These are phyloP conservation scores for Rhagonycha lutea DNA, from an alignment of 2,888 invertebrate genomes.

Conservation along the genomic window DNA sequence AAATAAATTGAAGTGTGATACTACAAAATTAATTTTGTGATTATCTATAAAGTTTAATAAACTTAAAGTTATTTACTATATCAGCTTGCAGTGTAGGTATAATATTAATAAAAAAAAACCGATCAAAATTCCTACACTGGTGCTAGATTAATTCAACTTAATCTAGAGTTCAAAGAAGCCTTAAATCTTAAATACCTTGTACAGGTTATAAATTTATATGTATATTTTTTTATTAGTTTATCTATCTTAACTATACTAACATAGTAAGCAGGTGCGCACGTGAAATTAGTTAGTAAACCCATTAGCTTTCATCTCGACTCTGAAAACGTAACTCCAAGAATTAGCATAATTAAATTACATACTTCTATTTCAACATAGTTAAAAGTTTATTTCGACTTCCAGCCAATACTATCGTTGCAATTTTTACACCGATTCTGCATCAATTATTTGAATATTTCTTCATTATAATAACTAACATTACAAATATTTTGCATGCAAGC, in stretches of 20 bases:
- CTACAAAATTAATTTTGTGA: background rate
- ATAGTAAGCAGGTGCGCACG: background rate
- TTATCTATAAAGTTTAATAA: background rate
- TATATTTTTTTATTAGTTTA: background rate
- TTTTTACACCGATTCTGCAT: background rate
- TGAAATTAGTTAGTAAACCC: background rate
- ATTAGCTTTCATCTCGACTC: background rate
- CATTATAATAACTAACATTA: conserved; percentile 15
- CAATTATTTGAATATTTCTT: background rate
- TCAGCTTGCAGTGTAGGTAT: background rate
- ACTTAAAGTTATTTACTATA: background rate
- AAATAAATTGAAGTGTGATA: background rate
- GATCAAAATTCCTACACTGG: background rate
- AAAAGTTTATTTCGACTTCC: background rate
- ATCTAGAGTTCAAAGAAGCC: background rate
- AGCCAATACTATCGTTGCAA: background rate
- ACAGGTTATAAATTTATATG: background rate
- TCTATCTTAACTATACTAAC: background rate
- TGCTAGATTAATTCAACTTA: background rate
- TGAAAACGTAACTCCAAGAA: background rate
- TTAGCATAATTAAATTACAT: background rate
- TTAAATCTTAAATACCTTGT: background rate
- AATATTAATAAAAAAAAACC: background rate
- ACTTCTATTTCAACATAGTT: background rate
- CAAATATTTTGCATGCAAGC: conserved; percentile 44